phyloP scores from a whole-genome alignment of 1,140 invertebrate genomes.

The Vanessa tameamea region DNA sequence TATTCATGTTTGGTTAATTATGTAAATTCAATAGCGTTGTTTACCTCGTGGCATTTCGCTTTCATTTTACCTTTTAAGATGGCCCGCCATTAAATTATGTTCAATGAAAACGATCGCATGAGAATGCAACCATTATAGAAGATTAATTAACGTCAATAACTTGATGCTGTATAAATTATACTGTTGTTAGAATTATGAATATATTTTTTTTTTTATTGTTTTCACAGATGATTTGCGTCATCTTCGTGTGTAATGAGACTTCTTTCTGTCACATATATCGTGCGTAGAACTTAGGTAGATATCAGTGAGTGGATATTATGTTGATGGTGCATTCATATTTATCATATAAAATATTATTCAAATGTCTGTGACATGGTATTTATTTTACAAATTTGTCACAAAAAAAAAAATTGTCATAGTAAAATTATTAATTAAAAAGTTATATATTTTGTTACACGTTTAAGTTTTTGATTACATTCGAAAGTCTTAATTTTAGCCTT shows the following conservation, averaged over 20 bases:
- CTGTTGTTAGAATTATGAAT: slow-evolving; percentile 1
- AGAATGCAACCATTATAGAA: slow-evolving; percentile 38
- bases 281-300: too few relatives aligned
- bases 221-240: neutral
- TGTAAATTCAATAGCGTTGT: slow-evolving; percentile 50
- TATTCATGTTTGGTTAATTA: slow-evolving; percentile 49
- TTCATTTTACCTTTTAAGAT: slow-evolving; percentile 63
- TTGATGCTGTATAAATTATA: slow-evolving; percentile 10
- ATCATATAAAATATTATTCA: too few relatives aligned
- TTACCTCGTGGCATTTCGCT: slow-evolving; percentile 47
- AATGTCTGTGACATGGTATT: too few relatives aligned
- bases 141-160: slow-evolving; percentile 39
- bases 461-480: too few relatives aligned
- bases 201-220: neutral
- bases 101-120: slow-evolving; percentile 48
- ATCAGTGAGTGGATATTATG: too few relatives aligned
- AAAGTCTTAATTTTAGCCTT: too few relatives aligned
- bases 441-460: too few relatives aligned
- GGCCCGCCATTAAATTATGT: slow-evolving; percentile 50
- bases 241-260: neutral
- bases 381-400: too few relatives aligned
- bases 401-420: too few relatives aligned
- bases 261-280: too few relatives aligned
- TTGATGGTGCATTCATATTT: too few relatives aligned
- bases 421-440: too few relatives aligned